These are phyloP conservation scores for Astur gentilis DNA, from an alignment of 2,113 vertebrate genomes.

Conservation along the genomic window DNA sequence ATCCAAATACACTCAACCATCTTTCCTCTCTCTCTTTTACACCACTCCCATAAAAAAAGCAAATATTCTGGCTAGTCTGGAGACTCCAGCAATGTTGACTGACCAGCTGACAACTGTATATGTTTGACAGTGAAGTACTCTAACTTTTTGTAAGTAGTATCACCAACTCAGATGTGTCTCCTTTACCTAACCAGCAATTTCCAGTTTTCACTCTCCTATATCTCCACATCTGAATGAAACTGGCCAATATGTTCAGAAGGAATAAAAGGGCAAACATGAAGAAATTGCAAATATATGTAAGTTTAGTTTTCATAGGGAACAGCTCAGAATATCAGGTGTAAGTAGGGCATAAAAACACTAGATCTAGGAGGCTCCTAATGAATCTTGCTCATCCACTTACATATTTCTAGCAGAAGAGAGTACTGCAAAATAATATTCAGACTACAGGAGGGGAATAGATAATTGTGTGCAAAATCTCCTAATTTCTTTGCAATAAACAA, in stretches of 20 bases:
- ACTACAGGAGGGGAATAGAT: background rate
- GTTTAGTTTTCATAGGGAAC: background rate
- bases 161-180: background rate
- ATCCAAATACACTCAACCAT: background rate
- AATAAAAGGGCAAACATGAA: background rate
- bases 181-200: background rate
- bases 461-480: background rate
- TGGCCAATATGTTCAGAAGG: background rate
- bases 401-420: background rate
- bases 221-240: background rate
- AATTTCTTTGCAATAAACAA: background rate
- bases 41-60: background rate
- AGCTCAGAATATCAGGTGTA: background rate
- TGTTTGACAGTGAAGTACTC: background rate
- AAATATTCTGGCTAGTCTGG: background rate
- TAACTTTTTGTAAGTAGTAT: background rate
- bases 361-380: background rate
- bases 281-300: background rate
- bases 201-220: background rate
- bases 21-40: background rate
- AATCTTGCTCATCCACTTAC: background rate
- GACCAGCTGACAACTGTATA: background rate
- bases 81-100: background rate
- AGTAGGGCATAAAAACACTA: background rate
- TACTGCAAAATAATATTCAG: background rate